phyloP scores from a whole-genome alignment of 2,888 invertebrate genomes.

The Ptychoptera albimana region DNA sequence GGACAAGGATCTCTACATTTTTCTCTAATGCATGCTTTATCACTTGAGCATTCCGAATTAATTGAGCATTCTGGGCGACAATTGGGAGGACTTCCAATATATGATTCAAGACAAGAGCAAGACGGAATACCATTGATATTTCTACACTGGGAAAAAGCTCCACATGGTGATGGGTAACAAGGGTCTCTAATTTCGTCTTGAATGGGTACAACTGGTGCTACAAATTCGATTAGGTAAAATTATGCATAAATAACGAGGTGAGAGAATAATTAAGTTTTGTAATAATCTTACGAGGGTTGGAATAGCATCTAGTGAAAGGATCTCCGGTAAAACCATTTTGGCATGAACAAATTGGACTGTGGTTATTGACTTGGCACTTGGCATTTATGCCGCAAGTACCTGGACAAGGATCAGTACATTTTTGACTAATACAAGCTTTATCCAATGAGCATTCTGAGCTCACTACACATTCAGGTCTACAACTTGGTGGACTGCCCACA shows the following conservation, averaged over 20 bases:
- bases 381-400: conserved; percentile 59
- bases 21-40: conserved; percentile 55
- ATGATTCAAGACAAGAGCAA: conserved; percentile 48
- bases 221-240: not conserved
- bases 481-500: conserved; percentile 55
- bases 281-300: conserved; percentile 34
- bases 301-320: conserved; percentile 52
- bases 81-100: conserved; percentile 53
- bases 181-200: conserved; percentile 18
- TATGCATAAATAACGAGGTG: not conserved
- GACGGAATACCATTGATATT: conserved; percentile 41
- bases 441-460: conserved; percentile 52
- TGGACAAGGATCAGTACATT: conserved; percentile 59
- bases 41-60: conserved; percentile 53
- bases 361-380: conserved; percentile 56
- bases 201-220: conserved; percentile 19
- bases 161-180: conserved; percentile 54
- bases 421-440: conserved; percentile 51
- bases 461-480: conserved; percentile 53
- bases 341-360: conserved; percentile 66
- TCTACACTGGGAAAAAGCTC: conserved; percentile 45
- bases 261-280: not conserved
- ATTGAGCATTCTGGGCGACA: conserved; percentile 59
- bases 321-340: conserved; percentile 49
- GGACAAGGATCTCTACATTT: conserved; percentile 59